Percentiles rank a stretch among this genome's conserved stretches.
phyloP scores from a whole-genome alignment of 2,888 invertebrate genomes.

The Mimumesa dahlbomi region DNA sequence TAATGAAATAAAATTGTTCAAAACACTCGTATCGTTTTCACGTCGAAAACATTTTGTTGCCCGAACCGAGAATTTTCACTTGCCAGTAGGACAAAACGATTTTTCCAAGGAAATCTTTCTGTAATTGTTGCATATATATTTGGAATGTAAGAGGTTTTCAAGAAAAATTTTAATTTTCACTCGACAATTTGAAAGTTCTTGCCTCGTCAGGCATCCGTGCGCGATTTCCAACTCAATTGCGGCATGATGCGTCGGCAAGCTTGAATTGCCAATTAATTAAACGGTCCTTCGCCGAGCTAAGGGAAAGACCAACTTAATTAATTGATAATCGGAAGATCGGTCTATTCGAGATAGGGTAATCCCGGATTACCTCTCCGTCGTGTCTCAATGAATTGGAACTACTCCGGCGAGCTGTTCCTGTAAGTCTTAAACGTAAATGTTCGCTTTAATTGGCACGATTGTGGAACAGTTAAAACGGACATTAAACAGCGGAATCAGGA shows the following conservation, averaged over 20 bases:
- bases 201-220: slow-evolving; percentile 1
- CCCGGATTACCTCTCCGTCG: slow-evolving; percentile 41
- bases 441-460: slow-evolving; percentile 45
- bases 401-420: slow-evolving; percentile 16
- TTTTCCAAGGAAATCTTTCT: no score
- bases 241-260: slow-evolving; percentile 12
- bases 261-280: slow-evolving; percentile 59
- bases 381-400: slow-evolving; percentile 28
- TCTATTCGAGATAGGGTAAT: slow-evolving; percentile 42
- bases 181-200: neutral
- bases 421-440: slow-evolving; percentile 44
- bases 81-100: no score
- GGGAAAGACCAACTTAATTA: slow-evolving; percentile 54
- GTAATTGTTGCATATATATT: no score
- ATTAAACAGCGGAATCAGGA: slow-evolving; percentile 15
- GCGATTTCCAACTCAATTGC: slow-evolving; percentile 40
- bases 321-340: slow-evolving; percentile 55
- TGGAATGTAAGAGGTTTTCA: no score
- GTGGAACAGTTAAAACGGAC: no score
- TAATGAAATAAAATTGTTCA: no score
- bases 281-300: slow-evolving; percentile 36
- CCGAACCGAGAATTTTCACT: no score
- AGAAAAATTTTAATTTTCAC: no score
- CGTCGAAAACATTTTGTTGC: no score
- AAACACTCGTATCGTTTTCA: no score